These are phyloP conservation scores for Cyclura pinguis DNA, from an alignment of 2,797 vertebrate genomes.

Conservation along the genomic window DNA sequence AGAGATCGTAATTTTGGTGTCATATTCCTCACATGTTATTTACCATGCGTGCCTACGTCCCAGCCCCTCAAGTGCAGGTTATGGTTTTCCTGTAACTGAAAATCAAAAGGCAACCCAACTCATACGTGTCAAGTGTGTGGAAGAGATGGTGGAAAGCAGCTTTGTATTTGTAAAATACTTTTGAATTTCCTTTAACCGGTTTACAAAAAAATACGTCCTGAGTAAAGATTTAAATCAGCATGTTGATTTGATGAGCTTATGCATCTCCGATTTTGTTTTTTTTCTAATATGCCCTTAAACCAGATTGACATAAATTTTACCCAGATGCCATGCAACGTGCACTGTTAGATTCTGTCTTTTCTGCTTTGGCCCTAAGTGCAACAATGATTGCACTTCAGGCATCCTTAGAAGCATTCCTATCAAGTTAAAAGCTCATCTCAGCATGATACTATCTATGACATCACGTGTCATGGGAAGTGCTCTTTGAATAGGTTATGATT, in stretches of 20 bases:
- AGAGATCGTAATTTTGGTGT: not conserved
- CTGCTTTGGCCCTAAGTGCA: slow-evolving; percentile 15
- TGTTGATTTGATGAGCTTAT: not conserved
- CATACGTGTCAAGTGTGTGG: not conserved
- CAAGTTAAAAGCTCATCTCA: slow-evolving; percentile 42
- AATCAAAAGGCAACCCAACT: not conserved
- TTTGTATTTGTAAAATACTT: not conserved
- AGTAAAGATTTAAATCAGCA: not conserved
- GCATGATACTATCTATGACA: slow-evolving; percentile 35
- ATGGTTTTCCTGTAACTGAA: not conserved
- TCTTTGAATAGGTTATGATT: slow-evolving; percentile 50
- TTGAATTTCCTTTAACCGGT: not conserved
- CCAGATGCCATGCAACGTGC: not conserved
- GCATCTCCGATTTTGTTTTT: not conserved
- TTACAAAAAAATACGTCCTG: not conserved
- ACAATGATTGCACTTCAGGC: slow-evolving; percentile 33
- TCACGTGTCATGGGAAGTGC: slow-evolving; percentile 33
- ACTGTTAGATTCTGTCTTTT: not conserved
- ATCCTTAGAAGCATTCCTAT: slow-evolving; percentile 16
- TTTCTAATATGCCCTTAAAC: slow-evolving; percentile 21
- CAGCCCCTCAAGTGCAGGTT: not conserved
- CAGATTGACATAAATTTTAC: slow-evolving; percentile 6
- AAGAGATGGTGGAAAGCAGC: not conserved
- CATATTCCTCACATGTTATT: not conserved
- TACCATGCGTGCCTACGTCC: not conserved